phyloP scores from a whole-genome alignment of 2,797 vertebrate genomes.

The Prionace glauca region DNA sequence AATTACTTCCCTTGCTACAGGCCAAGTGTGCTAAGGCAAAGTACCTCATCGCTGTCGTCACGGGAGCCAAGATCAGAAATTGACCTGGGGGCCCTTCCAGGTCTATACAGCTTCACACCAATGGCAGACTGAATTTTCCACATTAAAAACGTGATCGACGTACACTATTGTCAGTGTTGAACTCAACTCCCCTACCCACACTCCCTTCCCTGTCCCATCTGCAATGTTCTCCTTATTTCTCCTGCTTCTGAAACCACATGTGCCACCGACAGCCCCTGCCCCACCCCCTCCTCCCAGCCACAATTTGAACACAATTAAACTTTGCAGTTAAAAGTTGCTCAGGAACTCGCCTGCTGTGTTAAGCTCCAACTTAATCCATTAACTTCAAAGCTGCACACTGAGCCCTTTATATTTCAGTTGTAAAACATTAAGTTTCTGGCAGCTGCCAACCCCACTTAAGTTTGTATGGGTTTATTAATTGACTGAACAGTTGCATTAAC shows the following conservation, averaged over 20 bases:
- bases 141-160: not conserved
- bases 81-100: not conserved
- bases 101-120: not conserved
- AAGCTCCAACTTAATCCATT: not conserved
- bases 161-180: not conserved
- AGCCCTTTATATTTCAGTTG: not conserved
- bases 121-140: not conserved
- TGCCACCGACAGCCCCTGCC: no score
- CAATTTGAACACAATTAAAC: not conserved
- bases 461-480: not conserved
- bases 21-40: not conserved
- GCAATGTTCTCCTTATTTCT: not conserved
- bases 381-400: not conserved
- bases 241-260: not conserved
- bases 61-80: not conserved
- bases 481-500: not conserved
- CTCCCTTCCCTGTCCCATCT: not conserved
- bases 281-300: not conserved
- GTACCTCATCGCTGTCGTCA: not conserved
- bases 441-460: not conserved
- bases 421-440: not conserved
- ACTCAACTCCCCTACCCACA: no score
- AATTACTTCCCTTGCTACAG: not conserved
- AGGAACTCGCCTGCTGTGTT: not conserved
- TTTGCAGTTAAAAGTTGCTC: not conserved